A percentile compares a stretch with the other conserved stretches of the same genome.
Conservation (phyloP, 2,888 invertebrate genomes). For the Trilocha varians region DNA sequence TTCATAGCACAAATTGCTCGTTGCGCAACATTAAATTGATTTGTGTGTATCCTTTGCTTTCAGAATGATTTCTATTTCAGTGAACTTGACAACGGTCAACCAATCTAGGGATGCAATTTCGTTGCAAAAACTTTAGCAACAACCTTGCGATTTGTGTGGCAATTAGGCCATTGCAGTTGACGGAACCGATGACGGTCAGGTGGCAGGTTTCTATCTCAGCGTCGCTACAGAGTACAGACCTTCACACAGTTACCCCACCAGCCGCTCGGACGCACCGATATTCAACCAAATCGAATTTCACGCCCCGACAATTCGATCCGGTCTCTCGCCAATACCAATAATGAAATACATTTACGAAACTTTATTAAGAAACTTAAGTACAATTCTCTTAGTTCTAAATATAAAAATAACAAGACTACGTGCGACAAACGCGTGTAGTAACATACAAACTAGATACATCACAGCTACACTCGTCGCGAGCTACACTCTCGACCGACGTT, state of each 20-base stretch:
- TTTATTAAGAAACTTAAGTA: conserved; percentile 66
- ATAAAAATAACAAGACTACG: conserved; percentile 51
- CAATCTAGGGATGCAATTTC: background rate
- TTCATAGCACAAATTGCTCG: background rate
- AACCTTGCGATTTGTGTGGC: conserved; percentile 3
- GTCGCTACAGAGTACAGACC: conserved; percentile 33
- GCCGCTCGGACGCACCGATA: conserved; percentile 35
- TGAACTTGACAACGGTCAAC: background rate
- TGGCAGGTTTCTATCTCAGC: conserved; percentile 30
- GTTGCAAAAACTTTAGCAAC: background rate
- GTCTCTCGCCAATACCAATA: conserved; percentile 32
- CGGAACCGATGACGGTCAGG: conserved; percentile 18
- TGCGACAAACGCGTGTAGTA: conserved; percentile 1
- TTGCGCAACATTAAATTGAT: background rate
- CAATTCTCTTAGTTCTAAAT: conserved; percentile 47
- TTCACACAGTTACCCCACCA: conserved; percentile 49
- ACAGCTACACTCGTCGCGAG: background rate
- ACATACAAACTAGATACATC: background rate
- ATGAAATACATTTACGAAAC: conserved; percentile 62
- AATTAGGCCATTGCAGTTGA: conserved; percentile 37
- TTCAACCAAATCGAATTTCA: conserved; percentile 45
- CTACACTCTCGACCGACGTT: background rate
- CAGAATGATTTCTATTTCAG: background rate
- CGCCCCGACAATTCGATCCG: conserved; percentile 38
- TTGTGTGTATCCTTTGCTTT: background rate